A percentile compares a stretch with the other conserved stretches of the same genome.
Conservation (phyloP, 2,797 vertebrate species). For the Enteromius radiatus region DNA sequence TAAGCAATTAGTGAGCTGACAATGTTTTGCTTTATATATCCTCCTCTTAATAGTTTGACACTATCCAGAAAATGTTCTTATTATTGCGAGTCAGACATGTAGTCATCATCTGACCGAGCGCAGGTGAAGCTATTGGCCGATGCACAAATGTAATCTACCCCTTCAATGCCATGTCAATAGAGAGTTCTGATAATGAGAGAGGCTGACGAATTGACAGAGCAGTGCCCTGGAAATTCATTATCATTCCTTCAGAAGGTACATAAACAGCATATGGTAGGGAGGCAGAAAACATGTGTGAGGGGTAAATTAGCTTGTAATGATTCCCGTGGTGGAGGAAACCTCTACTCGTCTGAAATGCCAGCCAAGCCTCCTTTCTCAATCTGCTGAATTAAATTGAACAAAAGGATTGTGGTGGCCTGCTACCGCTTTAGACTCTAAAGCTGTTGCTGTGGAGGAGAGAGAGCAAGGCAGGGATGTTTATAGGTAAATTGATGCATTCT, state of each 20-base stretch:
- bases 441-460: constrained; percentile 3
- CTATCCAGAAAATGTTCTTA: background rate
- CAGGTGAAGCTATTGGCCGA: background rate
- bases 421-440: constrained; percentile 32
- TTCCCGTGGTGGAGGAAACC: constrained; percentile 53
- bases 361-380: constrained; percentile 50
- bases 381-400: constrained; percentile 59
- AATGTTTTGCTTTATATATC: constrained; percentile 7
- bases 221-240: constrained; percentile 37
- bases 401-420: constrained; percentile 52
- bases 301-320: constrained; percentile 60
- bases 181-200: constrained; percentile 44
- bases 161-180: constrained; percentile 21
- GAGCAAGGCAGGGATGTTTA: constrained; percentile 31
- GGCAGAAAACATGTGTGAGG: constrained; percentile 52
- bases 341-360: constrained; percentile 50
- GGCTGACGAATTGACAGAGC: constrained; percentile 32
- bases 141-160: constrained; percentile 20
- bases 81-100: background rate
- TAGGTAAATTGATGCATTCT: constrained; percentile 49
- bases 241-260: constrained; percentile 41
- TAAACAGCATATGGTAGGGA: constrained; percentile 58
- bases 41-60: background rate
- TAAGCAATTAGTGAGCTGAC: background rate
- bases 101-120: constrained; percentile 1